A percentile compares a stretch with the other conserved stretches of the same genome.
Evolutionary conservation across 2,113 vertebrate genomes (phyloP).

Genomic region (Micromys minutus): DNA sequence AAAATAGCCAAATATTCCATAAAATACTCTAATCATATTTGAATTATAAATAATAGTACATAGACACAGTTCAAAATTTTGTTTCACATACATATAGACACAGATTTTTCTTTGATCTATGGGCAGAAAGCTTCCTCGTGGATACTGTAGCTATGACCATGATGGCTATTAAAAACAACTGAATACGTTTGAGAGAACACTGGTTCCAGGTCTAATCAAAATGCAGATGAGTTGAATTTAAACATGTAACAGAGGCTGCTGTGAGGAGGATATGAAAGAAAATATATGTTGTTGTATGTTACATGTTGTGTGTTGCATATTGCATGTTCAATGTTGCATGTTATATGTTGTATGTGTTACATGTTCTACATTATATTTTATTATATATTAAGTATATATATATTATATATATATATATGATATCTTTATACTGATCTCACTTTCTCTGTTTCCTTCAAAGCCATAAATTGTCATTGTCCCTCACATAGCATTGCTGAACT

Average conservation of each 20-base stretch:
- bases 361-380: background rate
- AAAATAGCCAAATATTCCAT: background rate
- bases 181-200: background rate
- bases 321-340: no score
- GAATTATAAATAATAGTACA: background rate
- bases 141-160: background rate
- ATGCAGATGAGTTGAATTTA: background rate
- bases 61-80: background rate
- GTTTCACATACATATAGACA: no score
- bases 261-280: background rate
- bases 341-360: no score
- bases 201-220: background rate
- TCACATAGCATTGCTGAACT: background rate
- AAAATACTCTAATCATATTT: background rate
- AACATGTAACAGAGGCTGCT: background rate
- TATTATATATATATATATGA: background rate
- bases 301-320: no score
- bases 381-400: background rate
- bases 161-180: background rate
- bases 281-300: background rate
- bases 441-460: background rate
- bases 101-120: background rate
- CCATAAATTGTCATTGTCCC: background rate
- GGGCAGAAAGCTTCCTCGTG: background rate
- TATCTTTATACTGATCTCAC: background rate